Base-by-base conservation (phyloP, 2,888 invertebrate genomes). In the Cepaea hortensis region DNA sequence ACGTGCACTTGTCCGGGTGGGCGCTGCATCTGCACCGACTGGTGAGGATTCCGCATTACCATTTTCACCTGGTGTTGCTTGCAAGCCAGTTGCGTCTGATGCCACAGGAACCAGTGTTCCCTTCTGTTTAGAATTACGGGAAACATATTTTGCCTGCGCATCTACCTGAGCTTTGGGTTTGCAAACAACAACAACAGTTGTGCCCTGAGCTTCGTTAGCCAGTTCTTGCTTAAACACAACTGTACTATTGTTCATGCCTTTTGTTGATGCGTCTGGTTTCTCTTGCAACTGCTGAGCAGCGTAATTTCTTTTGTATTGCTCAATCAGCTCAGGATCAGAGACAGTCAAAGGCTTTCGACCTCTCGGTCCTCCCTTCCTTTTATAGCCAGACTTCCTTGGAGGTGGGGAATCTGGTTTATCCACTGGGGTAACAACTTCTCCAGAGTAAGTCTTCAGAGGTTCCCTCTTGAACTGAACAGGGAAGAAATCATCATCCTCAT, bases 101-200 rank as follows among this genome's bases (percentile, higher is more conserved):
- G 77, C 79, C n/a, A 85, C 85, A 35, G 80, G 79, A 65, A 75
- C 73, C 72, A 85, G 87, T 88, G 77, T 90, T 88, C 84, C 90
- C 91, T 85, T 88, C 70, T 35, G 87, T 72, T 87, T 88, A 48
- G 88, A 85, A 73, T 87, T 89, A 46, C 84, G 84, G n/a, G 86
- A 72, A 65, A 91, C 91, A 86, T 91, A 91, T 87, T 91, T 91
- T 68, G 90, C 86, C 72, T 91, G 91, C 72, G 91, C 90, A 84
- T 90, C 88, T 62, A 90, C 89, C 50, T 89, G 90, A 65, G 90
- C 90, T 89, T 92, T 92, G 18, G 92, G 92, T 72, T 92, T 92
- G 84, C 92, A 93, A n/a, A 92, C 91, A 77, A 92, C 92, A 77
- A 92, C 92, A 35, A 92, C 85, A 46, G 93, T 93, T 68, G 92